phyloP scores from a whole-genome alignment of 2,113 vertebrate genomes.

The Chaetodon auriga region DNA sequence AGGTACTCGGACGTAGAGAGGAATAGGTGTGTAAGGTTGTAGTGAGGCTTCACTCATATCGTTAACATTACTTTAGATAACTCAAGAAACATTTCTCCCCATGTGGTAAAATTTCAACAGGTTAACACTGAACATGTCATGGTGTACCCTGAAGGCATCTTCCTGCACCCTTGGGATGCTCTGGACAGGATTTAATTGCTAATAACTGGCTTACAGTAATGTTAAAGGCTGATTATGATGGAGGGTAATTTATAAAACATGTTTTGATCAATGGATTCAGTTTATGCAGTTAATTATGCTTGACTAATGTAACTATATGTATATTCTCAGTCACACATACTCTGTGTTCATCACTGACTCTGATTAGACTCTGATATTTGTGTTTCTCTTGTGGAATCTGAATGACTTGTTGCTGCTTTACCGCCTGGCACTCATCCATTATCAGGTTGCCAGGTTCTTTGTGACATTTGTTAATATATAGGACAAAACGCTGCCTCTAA shows the following conservation, averaged over 20 bases:
- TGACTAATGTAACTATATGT: neutral
- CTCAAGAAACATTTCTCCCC: neutral
- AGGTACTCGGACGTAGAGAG: conserved; percentile 13
- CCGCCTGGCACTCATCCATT: conserved; percentile 26
- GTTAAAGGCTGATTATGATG: neutral
- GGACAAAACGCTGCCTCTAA: neutral
- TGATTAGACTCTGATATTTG: neutral
- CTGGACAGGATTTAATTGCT: conserved; percentile 10
- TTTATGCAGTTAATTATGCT: neutral
- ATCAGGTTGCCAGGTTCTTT: neutral
- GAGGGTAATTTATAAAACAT: neutral
- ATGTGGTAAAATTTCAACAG: neutral
- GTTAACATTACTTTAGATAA: conserved; percentile 26
- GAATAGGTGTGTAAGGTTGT: conserved; percentile 22
- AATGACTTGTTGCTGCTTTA: conserved; percentile 40
- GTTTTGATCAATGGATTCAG: neutral
- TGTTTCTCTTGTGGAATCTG: neutral
- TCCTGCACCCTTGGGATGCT: conserved; percentile 15
- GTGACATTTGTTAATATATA: conserved; percentile 1
- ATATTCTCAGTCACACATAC: neutral
- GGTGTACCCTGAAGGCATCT: conserved; percentile 6
- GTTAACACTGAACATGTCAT: conserved; percentile 3
- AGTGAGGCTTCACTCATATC: conserved; percentile 21
- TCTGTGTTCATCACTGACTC: neutral
- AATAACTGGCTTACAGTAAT: conserved; percentile 3